Evolutionary conservation across 2,888 invertebrate genomes (phyloP), one percentile per base, ranked within the genome.

Genomic region (Parnassius apollo): DNA sequence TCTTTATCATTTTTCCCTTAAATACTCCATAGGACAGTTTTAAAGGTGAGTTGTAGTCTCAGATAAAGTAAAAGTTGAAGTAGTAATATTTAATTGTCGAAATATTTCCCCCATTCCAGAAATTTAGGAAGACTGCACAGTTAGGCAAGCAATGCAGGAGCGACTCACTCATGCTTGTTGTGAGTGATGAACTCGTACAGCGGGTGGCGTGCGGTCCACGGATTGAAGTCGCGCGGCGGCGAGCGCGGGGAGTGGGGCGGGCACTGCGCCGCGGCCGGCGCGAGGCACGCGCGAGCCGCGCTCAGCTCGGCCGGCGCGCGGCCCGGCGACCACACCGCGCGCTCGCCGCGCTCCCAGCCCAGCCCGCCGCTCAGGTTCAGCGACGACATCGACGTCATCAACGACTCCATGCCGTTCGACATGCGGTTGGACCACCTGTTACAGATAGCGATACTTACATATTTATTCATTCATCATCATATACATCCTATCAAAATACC

Each of bases 201-300:
- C 66, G 90, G 91, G 65, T 86, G 85, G 42, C 78, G 81, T 61
- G 85, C 81, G 9, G 90, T 90, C 90, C 90, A 91, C 11, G 86
- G 86, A 77, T 91, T 89, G 78, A 86, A 91, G 73, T 84, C 83
- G 42, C 72, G 73, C 58, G 77, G 68, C 60, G 72, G 70, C 55
- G 74, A 35, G 73, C 48, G 71, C 69, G 48, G 69, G 69, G 18
- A 75, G 76, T 61, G 2, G 42, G 48, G 35, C n/a, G 51, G 74
- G 80, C 65, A 76, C 75, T 51, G 12, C 42, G 22, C 1, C n/a
- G 35, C 12, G 46, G 80, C 79, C 84, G 85, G 81, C 73, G 81
- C 82, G 49, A 74, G 79, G 65, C 75, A 74, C 12, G 25, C 18
- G 25, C 46, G 42, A 0, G 46, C 51, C 62, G 52, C 22, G 48